Evolutionary conservation across 35 echinoderm and acorn worm genomes (phyloP).

Genomic region (Holothuria glaberrima): DNA sequence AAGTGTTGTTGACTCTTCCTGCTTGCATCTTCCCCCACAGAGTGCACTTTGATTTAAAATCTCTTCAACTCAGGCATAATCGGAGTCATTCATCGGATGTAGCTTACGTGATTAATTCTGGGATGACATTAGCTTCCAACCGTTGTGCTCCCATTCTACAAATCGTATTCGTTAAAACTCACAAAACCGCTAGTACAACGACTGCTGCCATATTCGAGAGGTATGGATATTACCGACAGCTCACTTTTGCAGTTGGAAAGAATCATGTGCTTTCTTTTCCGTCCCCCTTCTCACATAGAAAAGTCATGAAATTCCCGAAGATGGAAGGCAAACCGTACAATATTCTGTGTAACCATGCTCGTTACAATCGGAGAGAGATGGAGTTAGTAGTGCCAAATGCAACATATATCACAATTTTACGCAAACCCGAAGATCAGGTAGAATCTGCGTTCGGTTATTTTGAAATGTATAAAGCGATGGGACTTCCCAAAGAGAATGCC

Average conservation of each 20-base stretch:
- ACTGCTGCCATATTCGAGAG: conserved; percentile 31
- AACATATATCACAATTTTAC: conserved; percentile 73
- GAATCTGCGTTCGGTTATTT: conserved; percentile 88
- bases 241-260: conserved; percentile 42
- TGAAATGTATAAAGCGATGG: conserved; percentile 44
- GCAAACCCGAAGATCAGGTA: conserved; percentile 69
- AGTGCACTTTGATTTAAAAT: too few species aligned
- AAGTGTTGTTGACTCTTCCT: too few species aligned
- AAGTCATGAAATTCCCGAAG: neutral
- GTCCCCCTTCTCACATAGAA: neutral
- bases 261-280: conserved; percentile 7
- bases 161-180: conserved; percentile 53
- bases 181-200: conserved; percentile 63
- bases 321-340: conserved; percentile 33
- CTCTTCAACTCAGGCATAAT: too few species aligned
- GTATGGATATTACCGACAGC: conserved; percentile 36
- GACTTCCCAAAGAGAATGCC: conserved; percentile 34
- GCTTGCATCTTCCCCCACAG: too few species aligned
- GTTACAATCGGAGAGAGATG: conserved; percentile 76
- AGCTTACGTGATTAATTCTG: too few species aligned
- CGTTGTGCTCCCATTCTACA: neutral
- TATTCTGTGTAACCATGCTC: conserved; percentile 81
- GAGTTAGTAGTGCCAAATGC: conserved; percentile 70
- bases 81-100: too few species aligned
- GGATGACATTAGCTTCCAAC: too few species aligned